A percentile compares a stretch with the other conserved stretches of the same genome.
Evolutionary conservation across 23 tunicate genomes (phyloP).

Genomic region (Ascidia mentula): DNA sequence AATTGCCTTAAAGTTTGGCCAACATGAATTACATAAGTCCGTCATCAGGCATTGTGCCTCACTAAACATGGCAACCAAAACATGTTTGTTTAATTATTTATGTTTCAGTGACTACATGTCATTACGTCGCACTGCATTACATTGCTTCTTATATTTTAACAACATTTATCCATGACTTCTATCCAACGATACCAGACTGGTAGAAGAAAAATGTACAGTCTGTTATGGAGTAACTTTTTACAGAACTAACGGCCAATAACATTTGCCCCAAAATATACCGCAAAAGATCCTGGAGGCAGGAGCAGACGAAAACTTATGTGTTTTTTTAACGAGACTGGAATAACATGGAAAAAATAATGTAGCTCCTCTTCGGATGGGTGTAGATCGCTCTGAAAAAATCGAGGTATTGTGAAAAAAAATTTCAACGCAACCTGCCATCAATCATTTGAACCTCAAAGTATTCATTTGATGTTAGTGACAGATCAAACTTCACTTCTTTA

Average conservation of each 20-base stretch:
- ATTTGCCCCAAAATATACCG: not conserved
- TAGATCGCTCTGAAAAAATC: constrained; percentile 6
- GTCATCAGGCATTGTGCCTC: no score
- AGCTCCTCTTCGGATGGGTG: not conserved
- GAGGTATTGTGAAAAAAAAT: not conserved
- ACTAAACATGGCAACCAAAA: no score
- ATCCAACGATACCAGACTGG: no score
- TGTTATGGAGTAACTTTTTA: no score
- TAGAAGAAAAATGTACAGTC: no score
- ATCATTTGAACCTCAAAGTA: not conserved
- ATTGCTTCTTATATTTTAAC: no score
- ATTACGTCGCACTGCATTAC: no score
- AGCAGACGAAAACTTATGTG: not conserved
- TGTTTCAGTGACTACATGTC: no score
- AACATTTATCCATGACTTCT: no score
- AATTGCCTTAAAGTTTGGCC: no score
- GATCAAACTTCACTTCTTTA: constrained; percentile 19
- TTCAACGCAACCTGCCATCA: not conserved
- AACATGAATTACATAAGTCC: no score
- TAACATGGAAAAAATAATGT: not conserved
- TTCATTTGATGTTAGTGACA: not conserved
- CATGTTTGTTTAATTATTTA: no score
- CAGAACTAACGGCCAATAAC: not conserved
- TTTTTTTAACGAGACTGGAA: not conserved
- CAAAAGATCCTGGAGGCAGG: not conserved